Evolutionary conservation across 2,797 vertebrate species (phyloP).

Genomic region (Periophthalmus magnuspinnatus): DNA sequence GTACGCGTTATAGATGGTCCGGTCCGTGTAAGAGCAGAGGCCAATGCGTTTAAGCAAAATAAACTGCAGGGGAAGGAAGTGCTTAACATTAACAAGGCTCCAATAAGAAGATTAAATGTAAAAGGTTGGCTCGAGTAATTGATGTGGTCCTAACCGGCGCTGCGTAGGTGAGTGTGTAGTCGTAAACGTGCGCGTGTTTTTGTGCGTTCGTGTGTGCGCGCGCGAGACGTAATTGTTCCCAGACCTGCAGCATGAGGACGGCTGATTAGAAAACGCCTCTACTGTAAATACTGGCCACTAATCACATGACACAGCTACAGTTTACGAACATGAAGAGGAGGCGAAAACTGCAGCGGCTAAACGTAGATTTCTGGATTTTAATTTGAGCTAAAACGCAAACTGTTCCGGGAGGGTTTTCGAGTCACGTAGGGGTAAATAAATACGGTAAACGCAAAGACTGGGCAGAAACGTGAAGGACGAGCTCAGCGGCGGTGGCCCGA

Average conservation of each 20-base stretch:
- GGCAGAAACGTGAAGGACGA: too few relatives aligned
- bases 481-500: too few relatives aligned
- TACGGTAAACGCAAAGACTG: too few relatives aligned
- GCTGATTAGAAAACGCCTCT: conserved; percentile 81
- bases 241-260: conserved; percentile 71
- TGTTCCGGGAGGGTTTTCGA: too few relatives aligned
- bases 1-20: conserved; percentile 77
- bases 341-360: conserved; percentile 37
- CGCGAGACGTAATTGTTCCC: conserved; percentile 78
- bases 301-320: conserved; percentile 69
- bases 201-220: background rate
- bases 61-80: conserved; percentile 90
- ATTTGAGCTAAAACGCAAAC: background rate
- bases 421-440: too few relatives aligned
- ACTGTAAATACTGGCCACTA: conserved; percentile 81
- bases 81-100: conserved; percentile 85
- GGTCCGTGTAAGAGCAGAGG: conserved; percentile 83
- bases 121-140: conserved; percentile 77
- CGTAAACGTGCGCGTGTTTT: conserved; percentile 59
- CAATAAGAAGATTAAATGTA: conserved; percentile 85
- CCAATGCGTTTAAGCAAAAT: conserved; percentile 92
- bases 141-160: conserved; percentile 77
- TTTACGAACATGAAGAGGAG: conserved; percentile 60
- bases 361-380: background rate
- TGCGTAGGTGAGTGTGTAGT: conserved; percentile 47